Conservation (phyloP, 1,140 invertebrate genomes). For the Pygmarrhopalites habei region DNA sequence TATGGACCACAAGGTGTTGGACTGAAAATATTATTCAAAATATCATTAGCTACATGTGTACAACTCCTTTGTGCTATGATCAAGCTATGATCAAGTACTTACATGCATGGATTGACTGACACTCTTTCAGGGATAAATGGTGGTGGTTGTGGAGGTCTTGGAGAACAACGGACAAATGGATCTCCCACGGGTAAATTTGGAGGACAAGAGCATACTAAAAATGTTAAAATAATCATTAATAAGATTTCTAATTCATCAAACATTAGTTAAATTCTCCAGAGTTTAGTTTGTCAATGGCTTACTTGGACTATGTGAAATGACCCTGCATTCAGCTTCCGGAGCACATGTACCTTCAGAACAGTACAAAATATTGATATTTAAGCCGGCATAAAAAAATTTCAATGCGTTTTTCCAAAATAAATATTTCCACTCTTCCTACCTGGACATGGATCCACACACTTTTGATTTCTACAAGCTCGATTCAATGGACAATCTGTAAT, state of each 20-base stretch:
- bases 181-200: constrained; percentile 49
- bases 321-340: background rate
- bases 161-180: constrained; percentile 64
- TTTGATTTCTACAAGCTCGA: constrained; percentile 68
- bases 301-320: constrained; percentile 34
- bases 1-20: constrained; percentile 66
- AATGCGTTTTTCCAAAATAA: constrained; percentile 41
- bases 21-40: constrained; percentile 52
- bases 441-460: constrained; percentile 70
- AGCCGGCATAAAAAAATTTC: too few relatives aligned
- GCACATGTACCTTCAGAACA: constrained; percentile 52
- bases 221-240: constrained; percentile 45
- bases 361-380: too few relatives aligned
- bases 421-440: constrained; percentile 43
- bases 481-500: constrained; percentile 53
- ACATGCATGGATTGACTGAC: constrained; percentile 56
- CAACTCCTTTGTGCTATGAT: background rate
- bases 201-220: constrained; percentile 42
- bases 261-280: constrained; percentile 54
- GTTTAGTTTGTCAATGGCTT: constrained; percentile 43
- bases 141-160: constrained; percentile 72
- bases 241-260: constrained; percentile 57
- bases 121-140: too few relatives aligned
- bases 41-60: background rate
- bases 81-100: constrained; percentile 69